Percentiles rank a stretch among this genome's conserved stretches.
These are phyloP conservation scores for Scalopus aquaticus DNA, from an alignment of 2,113 vertebrate species.

Conservation along the genomic window DNA sequence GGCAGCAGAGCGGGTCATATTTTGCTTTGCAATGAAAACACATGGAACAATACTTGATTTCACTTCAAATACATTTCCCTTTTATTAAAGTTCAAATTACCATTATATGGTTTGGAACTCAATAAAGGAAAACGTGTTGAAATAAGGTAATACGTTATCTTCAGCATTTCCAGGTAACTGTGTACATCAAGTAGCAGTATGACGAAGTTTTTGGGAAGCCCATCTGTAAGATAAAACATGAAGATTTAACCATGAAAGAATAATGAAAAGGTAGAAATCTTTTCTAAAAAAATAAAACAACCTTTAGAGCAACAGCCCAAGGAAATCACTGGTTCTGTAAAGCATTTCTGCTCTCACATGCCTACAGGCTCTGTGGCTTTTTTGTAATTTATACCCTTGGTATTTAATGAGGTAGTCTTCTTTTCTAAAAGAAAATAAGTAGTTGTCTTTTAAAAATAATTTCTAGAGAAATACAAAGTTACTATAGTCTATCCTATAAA, in stretches of 20 bases:
- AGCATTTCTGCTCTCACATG: background rate
- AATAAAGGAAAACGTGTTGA: conserved; percentile 85
- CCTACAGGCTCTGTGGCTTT: background rate
- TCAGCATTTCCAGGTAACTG: conserved; percentile 79
- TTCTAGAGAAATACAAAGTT: background rate
- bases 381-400: background rate
- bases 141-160: conserved; percentile 80
- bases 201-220: conserved; percentile 66
- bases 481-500: background rate
- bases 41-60: conserved; percentile 43
- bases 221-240: conserved; percentile 76
- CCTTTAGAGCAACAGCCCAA: background rate
- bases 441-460: background rate
- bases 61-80: conserved; percentile 82
- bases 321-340: background rate
- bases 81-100: conserved; percentile 87
- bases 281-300: background rate
- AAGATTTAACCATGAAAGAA: conserved; percentile 48
- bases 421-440: background rate
- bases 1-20: background rate
- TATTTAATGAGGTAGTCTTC: background rate
- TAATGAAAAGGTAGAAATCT: background rate
- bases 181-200: conserved; percentile 78
- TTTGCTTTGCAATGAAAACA: background rate
- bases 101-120: conserved; percentile 75